phyloP scores from a whole-genome alignment of 1,140 invertebrate genomes.

The Aphis gossypii region DNA sequence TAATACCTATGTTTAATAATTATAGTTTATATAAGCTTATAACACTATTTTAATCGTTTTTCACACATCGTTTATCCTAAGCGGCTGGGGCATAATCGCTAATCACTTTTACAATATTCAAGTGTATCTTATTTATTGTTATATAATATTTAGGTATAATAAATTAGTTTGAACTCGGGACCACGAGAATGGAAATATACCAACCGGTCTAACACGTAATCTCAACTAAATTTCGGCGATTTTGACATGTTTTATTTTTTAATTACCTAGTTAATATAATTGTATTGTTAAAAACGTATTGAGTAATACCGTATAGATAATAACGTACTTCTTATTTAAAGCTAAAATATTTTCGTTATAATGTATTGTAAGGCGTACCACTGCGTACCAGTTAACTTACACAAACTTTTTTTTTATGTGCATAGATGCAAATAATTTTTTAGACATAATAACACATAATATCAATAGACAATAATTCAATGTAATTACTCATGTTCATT shows the following conservation, averaged over 20 bases:
- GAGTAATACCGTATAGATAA: not conserved
- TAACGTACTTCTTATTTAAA: not conserved
- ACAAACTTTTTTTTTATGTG: not conserved
- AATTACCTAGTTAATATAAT: slow-evolving; percentile 19
- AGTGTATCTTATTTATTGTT: not conserved
- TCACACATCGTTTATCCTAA: not conserved
- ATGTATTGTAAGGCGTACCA: not conserved
- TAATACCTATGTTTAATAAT: not conserved
- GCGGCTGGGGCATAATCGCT: not conserved
- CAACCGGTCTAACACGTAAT: not conserved
- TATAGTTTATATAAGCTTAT: not conserved
- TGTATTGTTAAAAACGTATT: not conserved
- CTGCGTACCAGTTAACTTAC: not conserved
- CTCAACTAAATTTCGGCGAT: not conserved
- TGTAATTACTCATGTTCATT: not conserved
- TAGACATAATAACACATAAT: not conserved
- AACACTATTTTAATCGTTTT: not conserved
- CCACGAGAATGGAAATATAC: not conserved
- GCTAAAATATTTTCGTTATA: not conserved
- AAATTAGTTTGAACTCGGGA: not conserved
- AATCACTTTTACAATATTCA: not conserved
- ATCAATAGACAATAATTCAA: slow-evolving; percentile 2
- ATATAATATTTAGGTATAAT: not conserved
- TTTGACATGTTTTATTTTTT: not conserved
- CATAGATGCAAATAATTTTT: not conserved